These are phyloP conservation scores for Platanista minor DNA, from an alignment of 2,113 vertebrate species.

Conservation along the genomic window DNA sequence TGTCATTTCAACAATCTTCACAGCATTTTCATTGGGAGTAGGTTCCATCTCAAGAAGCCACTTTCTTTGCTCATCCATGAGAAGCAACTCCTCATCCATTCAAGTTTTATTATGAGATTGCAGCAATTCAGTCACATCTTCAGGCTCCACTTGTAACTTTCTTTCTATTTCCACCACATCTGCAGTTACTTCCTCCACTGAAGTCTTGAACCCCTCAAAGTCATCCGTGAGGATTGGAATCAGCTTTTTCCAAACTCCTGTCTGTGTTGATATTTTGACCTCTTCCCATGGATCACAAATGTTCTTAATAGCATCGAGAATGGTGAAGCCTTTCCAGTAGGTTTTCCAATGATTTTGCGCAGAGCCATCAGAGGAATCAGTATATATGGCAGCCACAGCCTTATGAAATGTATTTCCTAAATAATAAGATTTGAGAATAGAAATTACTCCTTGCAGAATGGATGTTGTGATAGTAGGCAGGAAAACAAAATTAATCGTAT, in stretches of 20 bases:
- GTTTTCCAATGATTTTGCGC: not conserved
- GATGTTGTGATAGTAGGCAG: not conserved
- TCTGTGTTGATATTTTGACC: not conserved
- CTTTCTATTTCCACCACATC: not conserved
- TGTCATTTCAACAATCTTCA: not conserved
- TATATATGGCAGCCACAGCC: not conserved
- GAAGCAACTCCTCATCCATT: not conserved
- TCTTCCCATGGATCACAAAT: not conserved
- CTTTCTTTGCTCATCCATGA: not conserved
- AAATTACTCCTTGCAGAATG: not conserved
- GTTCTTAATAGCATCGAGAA: not conserved
- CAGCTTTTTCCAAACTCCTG: not conserved
- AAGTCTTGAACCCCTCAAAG: not conserved
- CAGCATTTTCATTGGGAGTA: too few relatives aligned
- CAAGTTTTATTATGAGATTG: not conserved
- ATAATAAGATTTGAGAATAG: not conserved
- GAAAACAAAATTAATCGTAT: not conserved
- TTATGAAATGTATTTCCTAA: not conserved
- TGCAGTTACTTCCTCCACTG: not conserved
- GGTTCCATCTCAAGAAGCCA: not conserved
- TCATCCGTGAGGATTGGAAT: not conserved
- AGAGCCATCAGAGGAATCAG: not conserved
- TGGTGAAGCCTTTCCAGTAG: not conserved
- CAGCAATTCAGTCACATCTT: not conserved
- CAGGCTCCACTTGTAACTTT: not conserved